A percentile compares a stretch with the other conserved stretches of the same genome.
phyloP scores from a whole-genome alignment of 2,113 vertebrate genomes.

The Argyrosomus japonicus region DNA sequence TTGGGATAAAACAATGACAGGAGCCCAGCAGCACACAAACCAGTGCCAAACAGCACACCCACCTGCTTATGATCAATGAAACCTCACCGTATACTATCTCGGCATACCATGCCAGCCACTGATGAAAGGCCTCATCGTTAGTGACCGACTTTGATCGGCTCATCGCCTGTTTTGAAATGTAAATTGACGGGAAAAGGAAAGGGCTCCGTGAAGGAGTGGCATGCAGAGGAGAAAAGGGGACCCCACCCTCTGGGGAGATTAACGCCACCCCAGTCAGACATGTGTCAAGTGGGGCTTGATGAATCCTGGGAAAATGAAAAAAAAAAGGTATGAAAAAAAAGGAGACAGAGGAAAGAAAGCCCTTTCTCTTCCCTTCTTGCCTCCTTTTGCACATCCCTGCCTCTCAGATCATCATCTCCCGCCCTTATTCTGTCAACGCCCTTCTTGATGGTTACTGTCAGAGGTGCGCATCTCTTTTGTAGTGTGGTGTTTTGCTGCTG shows the following conservation, averaged over 20 bases:
- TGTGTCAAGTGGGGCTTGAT: constrained; percentile 86
- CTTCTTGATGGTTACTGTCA: constrained; percentile 86
- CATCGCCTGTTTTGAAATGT: constrained; percentile 85
- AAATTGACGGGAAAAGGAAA: constrained; percentile 80
- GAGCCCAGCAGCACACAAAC: constrained; percentile 68
- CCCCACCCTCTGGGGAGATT: constrained; percentile 83
- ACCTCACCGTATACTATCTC: constrained; percentile 75
- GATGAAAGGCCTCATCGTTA: constrained; percentile 83
- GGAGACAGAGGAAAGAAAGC: constrained; percentile 76
- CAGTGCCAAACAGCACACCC: constrained; percentile 71
- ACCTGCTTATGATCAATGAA: constrained; percentile 80
- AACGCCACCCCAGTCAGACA: constrained; percentile 82
- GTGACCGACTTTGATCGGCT: constrained; percentile 83
- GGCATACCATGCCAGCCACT: constrained; percentile 67
- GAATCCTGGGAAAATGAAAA: constrained; percentile 77
- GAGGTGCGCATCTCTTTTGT: constrained; percentile 85
- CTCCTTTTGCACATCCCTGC: constrained; percentile 78
- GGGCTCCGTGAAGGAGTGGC: constrained; percentile 73
- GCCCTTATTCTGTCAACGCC: constrained; percentile 88
- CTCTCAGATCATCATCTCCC: constrained; percentile 86
- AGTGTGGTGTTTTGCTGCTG: constrained; percentile 81
- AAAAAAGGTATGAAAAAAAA: constrained; percentile 70
- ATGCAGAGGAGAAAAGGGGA: constrained; percentile 70
- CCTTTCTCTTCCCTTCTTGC: constrained; percentile 77
- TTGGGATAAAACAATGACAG: constrained; percentile 78